Percentiles rank a stretch among this genome's conserved stretches.
Conservation (phyloP, 2,888 invertebrate species). For the Gymnoscelis rufifasciata region DNA sequence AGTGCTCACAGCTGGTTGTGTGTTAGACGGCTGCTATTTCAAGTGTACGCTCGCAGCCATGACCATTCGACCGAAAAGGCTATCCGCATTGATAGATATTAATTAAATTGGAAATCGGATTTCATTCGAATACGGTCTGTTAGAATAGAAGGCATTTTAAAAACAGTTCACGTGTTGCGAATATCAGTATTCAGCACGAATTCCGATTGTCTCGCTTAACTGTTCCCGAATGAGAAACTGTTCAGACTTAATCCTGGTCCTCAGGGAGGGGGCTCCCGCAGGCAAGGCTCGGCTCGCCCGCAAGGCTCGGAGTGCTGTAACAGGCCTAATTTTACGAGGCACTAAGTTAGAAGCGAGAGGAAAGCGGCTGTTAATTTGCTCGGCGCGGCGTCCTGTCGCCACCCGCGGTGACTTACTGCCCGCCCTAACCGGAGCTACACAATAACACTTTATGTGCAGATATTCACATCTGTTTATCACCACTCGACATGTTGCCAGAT, state of each 20-base stretch:
- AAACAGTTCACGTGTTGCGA: background rate
- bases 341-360: constrained; percentile 73
- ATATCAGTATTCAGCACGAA: constrained; percentile 20
- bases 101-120: constrained; percentile 18
- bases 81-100: constrained; percentile 30
- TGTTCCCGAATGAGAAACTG: constrained; percentile 53
- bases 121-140: constrained; percentile 5
- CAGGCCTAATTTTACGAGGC: constrained; percentile 76
- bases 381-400: constrained; percentile 68
- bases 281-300: constrained; percentile 32
- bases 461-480: constrained; percentile 48
- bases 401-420: constrained; percentile 71
- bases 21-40: constrained; percentile 53
- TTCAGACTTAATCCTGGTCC: constrained; percentile 48
- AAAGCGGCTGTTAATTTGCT: constrained; percentile 75
- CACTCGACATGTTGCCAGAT: constrained; percentile 34
- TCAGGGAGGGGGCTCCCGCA: constrained; percentile 39
- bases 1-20: constrained; percentile 49
- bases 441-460: constrained; percentile 48
- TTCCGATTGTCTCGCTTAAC: constrained; percentile 23
- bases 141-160: background rate
- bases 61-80: constrained; percentile 48
- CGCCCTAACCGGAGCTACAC: constrained; percentile 30
- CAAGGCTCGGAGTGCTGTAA: constrained; percentile 61
- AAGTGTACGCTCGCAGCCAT: constrained; percentile 45